A percentile compares a stretch with the other conserved stretches of the same genome.
Evolutionary conservation across 2,797 vertebrate genomes (phyloP).

Genomic region (Cynopterus sphinx): DNA sequence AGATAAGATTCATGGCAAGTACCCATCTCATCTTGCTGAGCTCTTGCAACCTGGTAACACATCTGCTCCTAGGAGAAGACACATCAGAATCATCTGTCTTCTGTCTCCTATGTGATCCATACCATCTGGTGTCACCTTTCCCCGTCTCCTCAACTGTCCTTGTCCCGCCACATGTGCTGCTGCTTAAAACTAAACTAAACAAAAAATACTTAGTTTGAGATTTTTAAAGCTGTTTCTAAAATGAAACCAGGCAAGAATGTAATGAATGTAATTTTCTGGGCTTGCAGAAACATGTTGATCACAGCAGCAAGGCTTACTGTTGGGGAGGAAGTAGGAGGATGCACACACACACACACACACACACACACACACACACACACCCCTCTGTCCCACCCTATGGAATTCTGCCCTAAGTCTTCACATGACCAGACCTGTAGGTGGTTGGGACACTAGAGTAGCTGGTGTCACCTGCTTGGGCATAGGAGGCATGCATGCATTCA

Average conservation of each 20-base stretch:
- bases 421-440: background rate
- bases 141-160: background rate
- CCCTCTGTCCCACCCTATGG: background rate
- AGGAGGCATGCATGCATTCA: background rate
- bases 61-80: slow-evolving; percentile 42
- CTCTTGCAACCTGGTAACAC: slow-evolving; percentile 44
- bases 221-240: slow-evolving; percentile 47
- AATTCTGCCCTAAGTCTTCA: background rate
- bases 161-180: background rate
- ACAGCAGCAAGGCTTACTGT: background rate
- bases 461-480: background rate
- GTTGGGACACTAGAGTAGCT: background rate
- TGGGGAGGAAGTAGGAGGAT: background rate
- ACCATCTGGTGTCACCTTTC: background rate
- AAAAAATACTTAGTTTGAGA: background rate
- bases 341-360: too few species aligned
- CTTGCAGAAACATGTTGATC: slow-evolving; percentile 1
- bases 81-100: background rate
- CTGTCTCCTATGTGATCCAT: background rate
- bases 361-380: background rate
- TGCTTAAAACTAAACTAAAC: background rate
- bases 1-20: background rate
- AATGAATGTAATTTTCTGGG: slow-evolving; percentile 48
- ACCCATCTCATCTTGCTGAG: background rate
- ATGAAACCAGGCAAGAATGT: slow-evolving; percentile 13